A percentile compares a stretch with the other conserved stretches of the same genome.
These are phyloP conservation scores for Erinaceus europaeus DNA, from an alignment of 2,113 vertebrate genomes.

Conservation along the genomic window DNA sequence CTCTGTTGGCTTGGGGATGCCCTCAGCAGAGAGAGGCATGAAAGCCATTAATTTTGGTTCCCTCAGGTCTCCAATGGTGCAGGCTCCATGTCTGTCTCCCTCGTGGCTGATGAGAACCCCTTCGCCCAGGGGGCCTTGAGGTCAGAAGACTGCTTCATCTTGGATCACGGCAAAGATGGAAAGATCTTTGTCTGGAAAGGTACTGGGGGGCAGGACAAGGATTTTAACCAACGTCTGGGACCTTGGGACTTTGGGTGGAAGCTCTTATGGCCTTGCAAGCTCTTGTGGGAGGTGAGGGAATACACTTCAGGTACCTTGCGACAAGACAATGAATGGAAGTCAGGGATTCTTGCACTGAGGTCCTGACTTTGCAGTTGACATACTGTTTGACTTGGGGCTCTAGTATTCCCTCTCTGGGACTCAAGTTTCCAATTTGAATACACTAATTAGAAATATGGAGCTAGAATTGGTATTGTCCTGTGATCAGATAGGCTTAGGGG, in stretches of 20 bases:
- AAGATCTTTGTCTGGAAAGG: constrained; percentile 99
- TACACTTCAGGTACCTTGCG: not conserved
- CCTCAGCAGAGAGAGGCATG: not conserved
- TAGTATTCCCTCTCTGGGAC: not conserved
- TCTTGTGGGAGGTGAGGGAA: not conserved
- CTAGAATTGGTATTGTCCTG: not conserved
- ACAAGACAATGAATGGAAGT: not conserved
- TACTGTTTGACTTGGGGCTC: not conserved
- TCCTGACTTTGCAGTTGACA: not conserved
- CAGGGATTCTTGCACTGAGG: not conserved
- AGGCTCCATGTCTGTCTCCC: constrained; percentile 89
- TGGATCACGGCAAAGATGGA: constrained; percentile 93
- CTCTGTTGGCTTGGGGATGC: not conserved
- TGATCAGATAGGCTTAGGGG: not conserved
- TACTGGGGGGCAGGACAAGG: constrained; percentile 51
- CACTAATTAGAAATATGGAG: no score
- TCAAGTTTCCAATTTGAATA: not conserved
- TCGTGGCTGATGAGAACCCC: constrained; percentile 96
- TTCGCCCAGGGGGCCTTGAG: constrained; percentile 92
- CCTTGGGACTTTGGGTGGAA: not conserved
- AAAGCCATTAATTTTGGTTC: not conserved
- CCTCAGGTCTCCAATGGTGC: constrained; percentile 91
- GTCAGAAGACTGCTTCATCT: constrained; percentile 95
- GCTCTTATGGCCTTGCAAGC: not conserved
- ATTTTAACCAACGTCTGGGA: not conserved